Evolutionary conservation across 2,113 vertebrate species (phyloP).

Genomic region (Aplodontia rufa): DNA sequence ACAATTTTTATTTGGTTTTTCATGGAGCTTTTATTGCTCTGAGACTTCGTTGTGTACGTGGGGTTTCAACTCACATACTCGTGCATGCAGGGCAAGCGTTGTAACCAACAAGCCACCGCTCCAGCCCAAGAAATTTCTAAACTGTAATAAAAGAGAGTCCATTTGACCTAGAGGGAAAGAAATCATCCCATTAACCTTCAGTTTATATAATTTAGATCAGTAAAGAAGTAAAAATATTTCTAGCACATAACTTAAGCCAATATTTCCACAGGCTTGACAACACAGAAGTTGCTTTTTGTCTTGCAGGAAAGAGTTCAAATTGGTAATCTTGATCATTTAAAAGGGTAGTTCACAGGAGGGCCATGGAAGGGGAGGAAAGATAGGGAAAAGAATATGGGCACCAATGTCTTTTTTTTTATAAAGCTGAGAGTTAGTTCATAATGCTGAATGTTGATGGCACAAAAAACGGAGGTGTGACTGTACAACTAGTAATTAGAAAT

Average conservation of each 20-base stretch:
- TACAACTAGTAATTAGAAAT: conserved; percentile 71
- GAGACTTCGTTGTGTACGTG: too few species aligned
- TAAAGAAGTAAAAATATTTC: not conserved
- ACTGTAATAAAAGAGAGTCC: not conserved
- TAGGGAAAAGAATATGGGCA: not conserved
- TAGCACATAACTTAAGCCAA: not conserved
- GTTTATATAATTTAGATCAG: conserved; percentile 21
- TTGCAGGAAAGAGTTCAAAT: not conserved
- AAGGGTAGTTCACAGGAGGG: not conserved
- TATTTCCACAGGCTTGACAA: not conserved
- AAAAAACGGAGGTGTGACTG: conserved; percentile 57
- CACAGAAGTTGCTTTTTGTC: not conserved
- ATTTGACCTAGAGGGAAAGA: conserved; percentile 42
- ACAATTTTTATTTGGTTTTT: too few species aligned
- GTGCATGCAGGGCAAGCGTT: too few species aligned
- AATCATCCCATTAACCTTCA: not conserved
- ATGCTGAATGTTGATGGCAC: not conserved
- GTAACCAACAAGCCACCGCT: too few species aligned
- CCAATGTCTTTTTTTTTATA: not conserved
- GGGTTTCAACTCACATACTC: too few species aligned
- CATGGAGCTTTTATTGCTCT: too few species aligned
- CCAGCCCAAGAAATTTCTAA: conserved; percentile 14
- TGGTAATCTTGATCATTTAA: not conserved
- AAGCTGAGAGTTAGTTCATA: not conserved
- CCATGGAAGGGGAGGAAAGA: not conserved